Base-by-base conservation (phyloP, 2,888 invertebrate species). In the Pristionchus maxplancki region DNA sequence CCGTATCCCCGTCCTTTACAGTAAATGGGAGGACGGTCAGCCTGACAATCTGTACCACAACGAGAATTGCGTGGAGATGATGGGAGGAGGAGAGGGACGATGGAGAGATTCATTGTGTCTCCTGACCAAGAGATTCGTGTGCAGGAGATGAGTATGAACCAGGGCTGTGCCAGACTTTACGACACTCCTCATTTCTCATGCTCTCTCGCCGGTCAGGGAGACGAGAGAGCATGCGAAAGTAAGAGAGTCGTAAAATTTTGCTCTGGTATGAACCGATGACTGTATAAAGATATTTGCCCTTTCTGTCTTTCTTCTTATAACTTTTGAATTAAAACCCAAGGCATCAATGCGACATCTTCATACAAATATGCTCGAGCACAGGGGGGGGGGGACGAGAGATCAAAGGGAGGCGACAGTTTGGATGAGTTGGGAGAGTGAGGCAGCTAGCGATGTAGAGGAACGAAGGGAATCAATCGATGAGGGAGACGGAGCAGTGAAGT, bases 21-120 rank as follows among this genome's bases (percentile, higher is more conserved):
- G 81, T 0, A 83, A 53, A 15, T 83, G 82, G 82, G 53, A 53
- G 24, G 53, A 83, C 8, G 92, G 91, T 1, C 91, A 92, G 84
- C 92, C 92, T 6, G 91, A 92, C 87, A 92, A 92, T 86, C 89
- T 89, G 58, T 90, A 90, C 58, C 92, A 92, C 89, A 92, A 92
- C 74, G 92, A 92, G 88, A 92, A 92, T 82, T 92, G 92, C 86
- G 90, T 91, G 4, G 90, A 91, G 87, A 86, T 91, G 67, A 89
- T 88, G 15, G 89, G 81, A 44, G 74, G 53, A 40, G 71, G 82
- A 15, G 88, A 84, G 1, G 92, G 92, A 15, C 78, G 87, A 37
- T 92, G 92, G 92, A 90, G 84, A 24, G 92, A 92, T 81, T 87
- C 89, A 17, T 64, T 92, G 1, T 92, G 92, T 88, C 88, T 92